phyloP scores from a whole-genome alignment of 2,888 invertebrate genomes.

The Oligia latruncula region DNA sequence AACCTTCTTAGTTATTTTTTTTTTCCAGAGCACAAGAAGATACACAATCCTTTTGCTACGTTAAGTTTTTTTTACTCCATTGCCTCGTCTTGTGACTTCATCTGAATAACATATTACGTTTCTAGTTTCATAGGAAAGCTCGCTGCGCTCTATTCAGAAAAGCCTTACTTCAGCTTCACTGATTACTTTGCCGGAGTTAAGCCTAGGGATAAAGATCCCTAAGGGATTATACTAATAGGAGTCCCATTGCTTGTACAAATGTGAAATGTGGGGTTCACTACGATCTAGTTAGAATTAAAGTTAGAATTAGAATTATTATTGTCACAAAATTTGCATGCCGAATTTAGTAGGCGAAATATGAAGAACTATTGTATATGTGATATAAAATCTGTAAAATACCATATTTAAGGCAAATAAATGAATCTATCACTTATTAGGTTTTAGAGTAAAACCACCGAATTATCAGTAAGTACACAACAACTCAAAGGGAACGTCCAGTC shows the following conservation, averaged over 20 bases:
- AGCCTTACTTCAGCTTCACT: conserved; percentile 15
- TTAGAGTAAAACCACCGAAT: too few relatives aligned
- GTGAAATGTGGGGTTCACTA: too few relatives aligned
- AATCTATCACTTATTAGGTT: too few relatives aligned
- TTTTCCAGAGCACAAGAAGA: conserved; percentile 5
- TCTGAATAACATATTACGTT: conserved; percentile 9
- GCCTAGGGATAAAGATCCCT: conserved; percentile 17
- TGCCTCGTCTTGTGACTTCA: conserved; percentile 12
- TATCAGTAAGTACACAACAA: too few relatives aligned
- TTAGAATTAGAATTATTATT: too few relatives aligned
- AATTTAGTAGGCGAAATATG: too few relatives aligned
- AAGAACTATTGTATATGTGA: too few relatives aligned
- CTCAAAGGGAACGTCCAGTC: too few relatives aligned
- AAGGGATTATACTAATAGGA: conserved; percentile 31
- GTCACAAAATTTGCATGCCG: too few relatives aligned
- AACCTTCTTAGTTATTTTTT: not conserved
- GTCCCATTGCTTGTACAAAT: conserved; percentile 10
- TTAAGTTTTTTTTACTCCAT: conserved; percentile 6
- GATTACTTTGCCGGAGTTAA: conserved; percentile 37
- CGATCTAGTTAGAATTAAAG: too few relatives aligned
- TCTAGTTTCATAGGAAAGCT: conserved; percentile 14
- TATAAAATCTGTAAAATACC: too few relatives aligned
- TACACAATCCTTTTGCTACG: conserved; percentile 8
- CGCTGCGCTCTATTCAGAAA: conserved; percentile 14
- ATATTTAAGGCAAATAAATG: too few relatives aligned